These are phyloP conservation scores for Hemibagrus wyckioides DNA, from an alignment of 2,113 vertebrate species.

Conservation along the genomic window DNA sequence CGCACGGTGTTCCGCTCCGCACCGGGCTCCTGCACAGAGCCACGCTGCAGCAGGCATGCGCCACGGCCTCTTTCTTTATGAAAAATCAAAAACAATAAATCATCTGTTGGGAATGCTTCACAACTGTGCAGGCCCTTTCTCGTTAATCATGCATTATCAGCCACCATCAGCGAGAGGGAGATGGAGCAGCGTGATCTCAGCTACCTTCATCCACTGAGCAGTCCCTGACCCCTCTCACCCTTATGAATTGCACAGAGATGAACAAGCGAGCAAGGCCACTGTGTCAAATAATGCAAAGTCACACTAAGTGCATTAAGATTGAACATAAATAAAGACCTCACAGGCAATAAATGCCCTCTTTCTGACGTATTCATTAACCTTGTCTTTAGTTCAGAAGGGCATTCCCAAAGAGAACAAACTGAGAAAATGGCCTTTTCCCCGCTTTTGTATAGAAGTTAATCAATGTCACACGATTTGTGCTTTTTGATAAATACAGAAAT, in stretches of 20 bases:
- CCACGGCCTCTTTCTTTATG: slow-evolving; percentile 50
- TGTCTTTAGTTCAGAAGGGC: slow-evolving; percentile 48
- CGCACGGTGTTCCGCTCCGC: slow-evolving; percentile 84
- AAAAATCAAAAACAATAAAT: slow-evolving; percentile 82
- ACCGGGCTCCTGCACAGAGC: slow-evolving; percentile 76
- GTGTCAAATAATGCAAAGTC: slow-evolving; percentile 61
- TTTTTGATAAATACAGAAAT: slow-evolving; percentile 28
- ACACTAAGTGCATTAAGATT: slow-evolving; percentile 62
- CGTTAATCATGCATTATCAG: slow-evolving; percentile 89
- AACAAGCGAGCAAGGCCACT: slow-evolving; percentile 57
- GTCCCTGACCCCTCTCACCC: slow-evolving; percentile 69
- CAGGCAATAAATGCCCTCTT: slow-evolving; percentile 36
- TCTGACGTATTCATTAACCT: slow-evolving; percentile 64
- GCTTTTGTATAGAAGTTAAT: slow-evolving; percentile 38
- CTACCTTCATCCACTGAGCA: slow-evolving; percentile 66
- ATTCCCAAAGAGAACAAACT: slow-evolving; percentile 27
- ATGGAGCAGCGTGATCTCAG: slow-evolving; percentile 4
- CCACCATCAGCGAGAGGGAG: slow-evolving; percentile 68
- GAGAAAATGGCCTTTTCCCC: slow-evolving; percentile 28
- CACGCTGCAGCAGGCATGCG: slow-evolving; percentile 72
- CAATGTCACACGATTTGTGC: slow-evolving; percentile 26
- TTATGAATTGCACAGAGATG: slow-evolving; percentile 59
- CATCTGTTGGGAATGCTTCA: slow-evolving; percentile 80
- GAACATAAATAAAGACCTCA: slow-evolving; percentile 64
- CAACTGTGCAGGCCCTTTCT: slow-evolving; percentile 71